phyloP scores from a whole-genome alignment of 92 coral and sea anemone genomes.

The Parazoanthus atlanticus region DNA sequence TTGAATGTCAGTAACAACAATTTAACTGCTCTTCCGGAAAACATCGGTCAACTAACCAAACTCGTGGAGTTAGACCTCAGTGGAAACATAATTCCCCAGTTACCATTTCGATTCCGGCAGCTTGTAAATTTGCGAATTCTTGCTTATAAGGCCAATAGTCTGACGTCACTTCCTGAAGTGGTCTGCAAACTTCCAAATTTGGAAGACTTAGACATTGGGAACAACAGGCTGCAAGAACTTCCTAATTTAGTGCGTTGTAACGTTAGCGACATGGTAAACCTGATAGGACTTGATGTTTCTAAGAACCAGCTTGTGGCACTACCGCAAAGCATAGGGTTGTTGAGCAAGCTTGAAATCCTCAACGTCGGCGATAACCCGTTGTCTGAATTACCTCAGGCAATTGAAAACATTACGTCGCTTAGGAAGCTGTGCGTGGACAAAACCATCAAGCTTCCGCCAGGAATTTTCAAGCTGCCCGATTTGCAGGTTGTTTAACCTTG shows the following conservation, averaged over 20 bases:
- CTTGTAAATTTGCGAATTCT: conserved; percentile 57
- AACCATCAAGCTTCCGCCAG: conserved; percentile 64
- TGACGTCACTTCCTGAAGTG: conserved; percentile 69
- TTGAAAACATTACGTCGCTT: conserved; percentile 59
- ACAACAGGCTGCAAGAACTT: conserved; percentile 60
- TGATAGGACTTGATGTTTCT: conserved; percentile 71
- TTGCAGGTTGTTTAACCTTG: conserved; percentile 60
- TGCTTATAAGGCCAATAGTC: conserved; percentile 53
- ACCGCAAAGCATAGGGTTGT: conserved; percentile 62
- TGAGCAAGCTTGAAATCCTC: conserved; percentile 55
- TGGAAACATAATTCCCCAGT: conserved; percentile 55
- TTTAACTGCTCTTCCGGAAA: conserved; percentile 52
- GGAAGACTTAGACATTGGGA: conserved; percentile 61
- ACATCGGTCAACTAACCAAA: conserved; percentile 61
- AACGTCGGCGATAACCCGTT: conserved; percentile 68
- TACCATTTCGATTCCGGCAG: conserved; percentile 74
- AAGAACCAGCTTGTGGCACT: conserved; percentile 58
- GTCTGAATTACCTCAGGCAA: conserved; percentile 55
- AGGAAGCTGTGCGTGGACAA: conserved; percentile 70
- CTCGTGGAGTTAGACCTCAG: conserved; percentile 73
- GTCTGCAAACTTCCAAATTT: conserved; percentile 73
- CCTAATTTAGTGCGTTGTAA: conserved; percentile 69
- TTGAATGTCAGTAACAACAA: conserved; percentile 66
- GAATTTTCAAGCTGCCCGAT: conserved; percentile 64
- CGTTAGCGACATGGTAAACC: conserved; percentile 62